Base-by-base conservation (phyloP, 2,888 invertebrate species). In the Tholera decimalis region DNA sequence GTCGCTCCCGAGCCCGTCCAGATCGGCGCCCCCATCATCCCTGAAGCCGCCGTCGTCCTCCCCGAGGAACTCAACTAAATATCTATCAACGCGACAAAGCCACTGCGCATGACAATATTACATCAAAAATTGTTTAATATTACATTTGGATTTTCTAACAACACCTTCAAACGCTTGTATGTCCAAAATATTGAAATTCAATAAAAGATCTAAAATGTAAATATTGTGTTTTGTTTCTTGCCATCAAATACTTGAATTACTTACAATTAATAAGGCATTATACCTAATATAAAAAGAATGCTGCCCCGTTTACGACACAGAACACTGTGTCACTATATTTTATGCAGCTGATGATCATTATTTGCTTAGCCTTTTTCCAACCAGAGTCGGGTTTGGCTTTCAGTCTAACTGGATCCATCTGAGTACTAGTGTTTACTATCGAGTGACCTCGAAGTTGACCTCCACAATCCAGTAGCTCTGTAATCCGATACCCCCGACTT, bases 1-100 rank as follows among this genome's bases (percentile, higher is more conserved):
- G n/a, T n/a, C n/a, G n/a, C n/a, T n/a, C n/a, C n/a, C 1, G 84
- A 78, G 61, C 80, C 77, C 26, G 76, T 75, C 39, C 67, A 62
- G 49, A 59, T 59, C 37, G 77, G 63, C 33, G 53, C 62, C 43
- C 81, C 81, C 47, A 64, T 84, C 66, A 24, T 86, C 62, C 83
- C 86, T 44, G 66, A 60, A 24, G 81, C 84, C 61, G 85, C 73
- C 3, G 68, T 83, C 59, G 70, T 70, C 28, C 44, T 44, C 24
- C 44, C 44, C 7, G 44, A 44, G 24, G 24, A 44, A 24, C 44
- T 44, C 3, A 44, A 44, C 24, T 44, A 44, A 44, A 24, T 15
- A 24, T 9, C 13, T 1, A 37, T n/a, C 37, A 58, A 6, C 57
- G 22, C 41, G 49, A 39, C 9, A 33, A 49, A 44, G 51, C 67